Conservation (phyloP, 2,888 invertebrate genomes). For the Sinotaia quadrata region DNA sequence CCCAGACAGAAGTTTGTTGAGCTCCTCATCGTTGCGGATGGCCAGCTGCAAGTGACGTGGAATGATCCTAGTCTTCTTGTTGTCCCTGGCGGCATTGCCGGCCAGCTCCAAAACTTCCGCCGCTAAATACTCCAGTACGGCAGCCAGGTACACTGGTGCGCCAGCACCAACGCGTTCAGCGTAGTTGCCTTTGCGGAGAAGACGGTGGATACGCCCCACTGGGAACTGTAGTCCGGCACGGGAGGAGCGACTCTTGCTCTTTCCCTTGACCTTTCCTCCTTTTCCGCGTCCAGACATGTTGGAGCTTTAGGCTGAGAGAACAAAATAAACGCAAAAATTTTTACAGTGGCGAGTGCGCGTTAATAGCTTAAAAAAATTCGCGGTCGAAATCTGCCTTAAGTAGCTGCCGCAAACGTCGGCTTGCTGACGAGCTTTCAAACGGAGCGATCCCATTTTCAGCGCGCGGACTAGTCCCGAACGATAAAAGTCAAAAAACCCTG, state of each 20-base stretch:
- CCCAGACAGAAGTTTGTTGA: slow-evolving; percentile 83
- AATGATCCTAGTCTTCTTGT: slow-evolving; percentile 80
- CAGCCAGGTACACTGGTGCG: slow-evolving; percentile 72
- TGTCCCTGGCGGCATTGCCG: slow-evolving; percentile 75
- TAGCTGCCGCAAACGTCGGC: not conserved
- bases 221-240: slow-evolving; percentile 69
- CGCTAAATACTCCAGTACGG: slow-evolving; percentile 74
- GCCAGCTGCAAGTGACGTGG: slow-evolving; percentile 85
- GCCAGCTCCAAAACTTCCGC: slow-evolving; percentile 76
- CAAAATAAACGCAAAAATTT: not conserved
- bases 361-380: not conserved
- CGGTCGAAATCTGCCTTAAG: not conserved
- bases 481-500: not conserved
- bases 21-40: slow-evolving; percentile 85
- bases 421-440: not conserved
- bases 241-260: slow-evolving; percentile 62
- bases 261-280: slow-evolving; percentile 64
- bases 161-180: slow-evolving; percentile 70
- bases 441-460: not conserved
- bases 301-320: not conserved
- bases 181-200: slow-evolving; percentile 68
- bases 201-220: slow-evolving; percentile 68
- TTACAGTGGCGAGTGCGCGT: no score
- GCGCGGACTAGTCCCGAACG: not conserved
- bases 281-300: slow-evolving; percentile 69